Base-by-base conservation (phyloP, 2,113 vertebrate genomes). In the Pimephales promelas region DNA sequence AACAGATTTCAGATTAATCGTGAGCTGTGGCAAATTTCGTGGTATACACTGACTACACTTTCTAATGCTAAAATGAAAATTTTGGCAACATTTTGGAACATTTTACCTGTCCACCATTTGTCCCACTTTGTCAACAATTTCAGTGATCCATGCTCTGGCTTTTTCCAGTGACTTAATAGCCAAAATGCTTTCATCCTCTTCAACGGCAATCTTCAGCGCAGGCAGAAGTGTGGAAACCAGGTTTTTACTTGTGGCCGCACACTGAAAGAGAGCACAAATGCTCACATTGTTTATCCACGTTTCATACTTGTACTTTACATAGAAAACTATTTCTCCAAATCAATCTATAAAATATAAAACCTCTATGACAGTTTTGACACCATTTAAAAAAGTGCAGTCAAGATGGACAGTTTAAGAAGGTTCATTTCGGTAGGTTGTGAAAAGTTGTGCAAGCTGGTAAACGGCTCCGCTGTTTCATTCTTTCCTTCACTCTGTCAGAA, bases 131-230 rank as follows among this genome's bases (percentile, higher is more conserved):
- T 59, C 5, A 66, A 84, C 28, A 52, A 84, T 40, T 26, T 71
- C 83, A n/a, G 5, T 13, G 31, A 82, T 82, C 80, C 68, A 83
- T 28, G 3, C 1, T 43, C 3, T 62, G 57, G 81, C 70, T 70
- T 84, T 84, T 16, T 59, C 66, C 66, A 84, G 26, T 31, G 40
- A 80, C 66, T 72, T 72, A 5, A 73, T 5, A 2, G 81, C 81
- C 64, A 83, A 7, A 7, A 20, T 2, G 10, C n/a, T n/a, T 13
- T 83, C 31, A 6, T 74, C 24, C 26, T 72, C 72, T 40, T 76
- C 20, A 34, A 83, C 70, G 10, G 72, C 72, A 28, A 20, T 0
- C 28, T 22, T 76, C 71, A 83, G 82, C 26, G 16, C 22, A 0
- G 72, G 72, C 13, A 83, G 40, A 20, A 83, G 56, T 1, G 71